phyloP scores from a whole-genome alignment of 2,113 vertebrate genomes.

The Psophia crepitans region DNA sequence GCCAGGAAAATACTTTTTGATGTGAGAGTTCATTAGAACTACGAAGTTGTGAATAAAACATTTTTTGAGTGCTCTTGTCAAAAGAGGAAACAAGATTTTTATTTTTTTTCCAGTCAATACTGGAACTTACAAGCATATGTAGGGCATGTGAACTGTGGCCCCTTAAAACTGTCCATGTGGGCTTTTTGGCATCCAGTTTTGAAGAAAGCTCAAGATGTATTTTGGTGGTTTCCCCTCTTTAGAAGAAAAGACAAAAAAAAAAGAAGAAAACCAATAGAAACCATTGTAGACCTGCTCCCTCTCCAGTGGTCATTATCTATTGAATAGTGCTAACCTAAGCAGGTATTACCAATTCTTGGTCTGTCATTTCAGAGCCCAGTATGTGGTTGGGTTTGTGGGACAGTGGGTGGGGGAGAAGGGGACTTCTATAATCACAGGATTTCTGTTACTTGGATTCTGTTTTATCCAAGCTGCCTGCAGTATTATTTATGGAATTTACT shows the following conservation, averaged over 20 bases:
- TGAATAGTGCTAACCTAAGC: neutral
- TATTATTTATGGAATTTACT: neutral
- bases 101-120: neutral
- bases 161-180: neutral
- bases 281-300: neutral
- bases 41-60: neutral
- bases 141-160: neutral
- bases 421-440: neutral
- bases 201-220: neutral
- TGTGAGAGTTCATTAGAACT: neutral
- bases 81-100: neutral
- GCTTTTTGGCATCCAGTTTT: neutral
- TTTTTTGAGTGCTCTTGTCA: neutral
- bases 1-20: neutral
- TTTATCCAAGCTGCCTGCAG: neutral
- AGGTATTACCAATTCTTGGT: neutral
- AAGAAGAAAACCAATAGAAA: neutral
- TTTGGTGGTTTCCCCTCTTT: neutral
- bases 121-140: neutral
- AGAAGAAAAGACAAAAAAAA: neutral
- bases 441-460: neutral
- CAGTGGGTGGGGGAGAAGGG: accelerated
- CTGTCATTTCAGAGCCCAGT: neutral
- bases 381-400: neutral
- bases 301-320: neutral